phyloP scores from a whole-genome alignment of 2,888 invertebrate species.

The Drosophila merina region DNA sequence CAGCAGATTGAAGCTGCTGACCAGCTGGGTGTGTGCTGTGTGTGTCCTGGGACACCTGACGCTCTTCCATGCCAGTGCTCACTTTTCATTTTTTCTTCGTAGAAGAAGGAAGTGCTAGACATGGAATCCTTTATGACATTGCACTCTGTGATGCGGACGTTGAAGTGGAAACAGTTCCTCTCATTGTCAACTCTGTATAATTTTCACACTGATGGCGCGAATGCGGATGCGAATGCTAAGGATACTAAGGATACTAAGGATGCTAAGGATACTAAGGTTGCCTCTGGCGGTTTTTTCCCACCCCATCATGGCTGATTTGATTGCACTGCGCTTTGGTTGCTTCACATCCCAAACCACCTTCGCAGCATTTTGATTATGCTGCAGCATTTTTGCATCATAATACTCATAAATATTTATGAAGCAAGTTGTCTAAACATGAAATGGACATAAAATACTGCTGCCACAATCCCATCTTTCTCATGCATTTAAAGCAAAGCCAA shows the following conservation, averaged over 20 bases:
- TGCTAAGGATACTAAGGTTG: constrained; percentile 13
- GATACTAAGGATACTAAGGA: constrained; percentile 6
- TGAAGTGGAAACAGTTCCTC: constrained; percentile 30
- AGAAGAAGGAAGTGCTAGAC: constrained; percentile 41
- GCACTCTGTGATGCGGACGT: constrained; percentile 10
- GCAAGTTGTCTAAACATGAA: constrained; percentile 41
- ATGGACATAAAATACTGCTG: constrained; percentile 31
- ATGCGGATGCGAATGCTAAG: constrained; percentile 14
- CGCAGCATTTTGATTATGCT: constrained; percentile 50
- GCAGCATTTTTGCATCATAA: constrained; percentile 59
- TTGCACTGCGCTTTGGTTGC: constrained; percentile 59
- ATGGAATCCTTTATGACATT: constrained; percentile 45
- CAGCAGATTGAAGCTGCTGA: constrained; percentile 30
- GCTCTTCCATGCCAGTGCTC: background rate
- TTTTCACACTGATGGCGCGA: constrained; percentile 66
- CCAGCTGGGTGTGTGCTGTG: constrained; percentile 24
- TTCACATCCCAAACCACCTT: background rate
- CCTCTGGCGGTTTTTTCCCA: constrained; percentile 24
- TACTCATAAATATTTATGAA: constrained; percentile 77
- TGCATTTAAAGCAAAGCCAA: constrained; percentile 32
- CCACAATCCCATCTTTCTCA: constrained; percentile 6
- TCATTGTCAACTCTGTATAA: constrained; percentile 65
- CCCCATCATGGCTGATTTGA: constrained; percentile 65
- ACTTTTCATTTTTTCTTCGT: constrained; percentile 2
- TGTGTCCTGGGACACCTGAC: background rate